phyloP scores from a whole-genome alignment of 35 echinoderm and acorn worm species.

The Heliocidaris tuberculata region DNA sequence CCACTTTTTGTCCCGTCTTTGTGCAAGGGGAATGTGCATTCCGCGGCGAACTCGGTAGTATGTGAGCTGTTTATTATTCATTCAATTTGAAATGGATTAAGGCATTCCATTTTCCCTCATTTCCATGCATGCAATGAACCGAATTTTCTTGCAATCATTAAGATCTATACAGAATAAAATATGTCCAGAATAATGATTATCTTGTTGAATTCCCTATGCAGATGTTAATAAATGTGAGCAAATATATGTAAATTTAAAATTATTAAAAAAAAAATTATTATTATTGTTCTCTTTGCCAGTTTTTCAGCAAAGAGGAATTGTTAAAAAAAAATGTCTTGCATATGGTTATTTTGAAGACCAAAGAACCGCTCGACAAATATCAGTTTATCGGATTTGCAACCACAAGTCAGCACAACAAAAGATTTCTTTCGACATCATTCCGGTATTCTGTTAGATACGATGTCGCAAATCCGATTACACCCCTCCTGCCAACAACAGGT shows the following conservation, averaged over 20 bases:
- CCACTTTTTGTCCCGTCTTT: background rate
- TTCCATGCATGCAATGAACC: background rate
- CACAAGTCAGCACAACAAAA: background rate
- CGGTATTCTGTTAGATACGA: background rate
- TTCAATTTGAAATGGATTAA: background rate
- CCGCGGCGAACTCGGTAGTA: background rate
- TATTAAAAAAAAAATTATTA: too few species aligned
- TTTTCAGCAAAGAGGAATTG: background rate
- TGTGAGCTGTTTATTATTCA: slow-evolving; percentile 1
- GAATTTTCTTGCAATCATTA: background rate
- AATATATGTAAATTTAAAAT: too few species aligned
- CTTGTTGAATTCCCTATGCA: too few species aligned
- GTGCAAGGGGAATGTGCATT: background rate
- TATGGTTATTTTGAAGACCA: background rate
- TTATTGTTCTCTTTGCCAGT: too few species aligned
- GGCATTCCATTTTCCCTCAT: background rate
- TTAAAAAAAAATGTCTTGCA: background rate
- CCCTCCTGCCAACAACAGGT: background rate
- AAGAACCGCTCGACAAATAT: background rate
- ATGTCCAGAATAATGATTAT: too few species aligned
- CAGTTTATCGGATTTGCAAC: background rate
- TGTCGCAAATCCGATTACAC: background rate
- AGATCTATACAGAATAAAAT: background rate
- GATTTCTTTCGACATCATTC: background rate
- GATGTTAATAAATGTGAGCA: too few species aligned